Evolutionary conservation across 2,113 vertebrate species (phyloP).

Genomic region (Forbesichthys papilliferus): DNA sequence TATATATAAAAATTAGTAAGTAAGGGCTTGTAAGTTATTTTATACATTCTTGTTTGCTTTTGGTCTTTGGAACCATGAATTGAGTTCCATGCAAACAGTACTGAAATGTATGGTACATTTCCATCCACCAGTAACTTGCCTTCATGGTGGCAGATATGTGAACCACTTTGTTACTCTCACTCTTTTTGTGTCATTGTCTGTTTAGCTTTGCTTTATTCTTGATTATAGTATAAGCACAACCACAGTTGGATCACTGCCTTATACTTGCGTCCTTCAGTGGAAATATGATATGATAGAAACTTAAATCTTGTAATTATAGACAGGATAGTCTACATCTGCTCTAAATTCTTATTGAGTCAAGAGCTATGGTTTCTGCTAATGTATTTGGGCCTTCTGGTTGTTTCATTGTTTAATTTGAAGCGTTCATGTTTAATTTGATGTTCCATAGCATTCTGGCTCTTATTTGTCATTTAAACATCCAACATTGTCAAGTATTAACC

Average conservation of each 20-base stretch:
- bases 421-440: background rate
- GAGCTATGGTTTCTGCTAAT: background rate
- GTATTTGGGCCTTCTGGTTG: slow-evolving; percentile 10
- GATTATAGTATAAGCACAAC: background rate
- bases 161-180: background rate
- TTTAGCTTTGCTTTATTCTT: background rate
- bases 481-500: slow-evolving; percentile 2
- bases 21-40: slow-evolving; percentile 1
- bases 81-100: slow-evolving; percentile 12
- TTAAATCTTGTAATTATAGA: background rate
- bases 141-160: background rate
- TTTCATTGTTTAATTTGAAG: background rate
- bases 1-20: too few relatives aligned
- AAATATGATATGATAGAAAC: background rate
- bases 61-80: slow-evolving; percentile 21
- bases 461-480: background rate
- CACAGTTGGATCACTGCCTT: slow-evolving; percentile 24
- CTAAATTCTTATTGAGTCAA: background rate
- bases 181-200: background rate
- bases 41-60: slow-evolving; percentile 17
- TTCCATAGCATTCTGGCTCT: slow-evolving; percentile 3
- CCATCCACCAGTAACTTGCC: background rate
- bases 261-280: background rate
- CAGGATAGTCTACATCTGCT: background rate
- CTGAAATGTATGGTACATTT: background rate